These are phyloP conservation scores for Drosophila nikananu DNA, from an alignment of 1,140 invertebrate species.

Conservation along the genomic window DNA sequence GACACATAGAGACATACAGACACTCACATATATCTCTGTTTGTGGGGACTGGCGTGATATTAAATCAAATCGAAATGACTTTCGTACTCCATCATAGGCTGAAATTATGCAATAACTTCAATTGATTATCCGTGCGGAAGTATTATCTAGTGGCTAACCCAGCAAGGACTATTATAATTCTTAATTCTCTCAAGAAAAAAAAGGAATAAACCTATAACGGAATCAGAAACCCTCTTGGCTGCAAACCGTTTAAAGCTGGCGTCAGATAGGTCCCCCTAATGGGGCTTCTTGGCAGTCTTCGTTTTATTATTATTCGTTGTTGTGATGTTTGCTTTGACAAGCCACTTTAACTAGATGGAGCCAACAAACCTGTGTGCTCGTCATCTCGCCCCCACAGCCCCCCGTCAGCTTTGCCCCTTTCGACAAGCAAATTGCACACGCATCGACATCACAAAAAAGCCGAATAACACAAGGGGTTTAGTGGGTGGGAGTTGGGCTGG, in stretches of 20 bases:
- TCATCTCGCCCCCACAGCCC: too few species aligned
- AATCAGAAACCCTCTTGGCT: background rate
- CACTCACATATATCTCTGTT: background rate
- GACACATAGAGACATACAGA: background rate
- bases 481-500: conserved; percentile 5
- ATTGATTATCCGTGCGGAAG: conserved; percentile 68
- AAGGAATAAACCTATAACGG: background rate
- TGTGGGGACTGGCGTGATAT: conserved; percentile 17
- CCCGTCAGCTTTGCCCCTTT: conserved; percentile 1
- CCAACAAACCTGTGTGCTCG: conserved; percentile 32
- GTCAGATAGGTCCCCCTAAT: conserved; percentile 29
- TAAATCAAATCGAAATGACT: conserved; percentile 81
- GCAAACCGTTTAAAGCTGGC: conserved; percentile 65
- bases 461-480: conserved; percentile 21
- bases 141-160: conserved; percentile 56
- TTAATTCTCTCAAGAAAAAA: too few species aligned
- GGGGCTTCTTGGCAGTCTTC: conserved; percentile 32
- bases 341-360: conserved; percentile 71
- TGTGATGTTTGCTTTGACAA: conserved; percentile 78
- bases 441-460: conserved; percentile 48
- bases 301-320: conserved; percentile 74
- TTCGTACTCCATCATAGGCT: conserved; percentile 74
- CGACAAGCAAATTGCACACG: conserved; percentile 56
- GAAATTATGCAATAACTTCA: conserved; percentile 76
- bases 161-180: background rate